A percentile compares a stretch with the other conserved stretches of the same genome.
Conservation (phyloP, 1,140 invertebrate genomes). For the Drosophila serrata region DNA sequence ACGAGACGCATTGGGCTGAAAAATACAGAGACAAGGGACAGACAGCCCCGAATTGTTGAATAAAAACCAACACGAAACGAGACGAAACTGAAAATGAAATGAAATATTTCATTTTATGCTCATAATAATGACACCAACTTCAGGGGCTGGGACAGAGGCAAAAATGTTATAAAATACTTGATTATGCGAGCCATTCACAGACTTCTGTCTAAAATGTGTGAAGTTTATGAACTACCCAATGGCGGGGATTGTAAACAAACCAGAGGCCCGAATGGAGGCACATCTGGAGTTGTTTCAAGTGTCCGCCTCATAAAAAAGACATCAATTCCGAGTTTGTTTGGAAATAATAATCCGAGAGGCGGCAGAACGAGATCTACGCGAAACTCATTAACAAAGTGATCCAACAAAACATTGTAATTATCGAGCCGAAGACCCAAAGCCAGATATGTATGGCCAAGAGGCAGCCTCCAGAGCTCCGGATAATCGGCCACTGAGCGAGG, state of each 20-base stretch:
- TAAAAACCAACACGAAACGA: slow-evolving; percentile 65
- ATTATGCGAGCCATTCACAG: slow-evolving; percentile 58
- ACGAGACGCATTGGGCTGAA: slow-evolving; percentile 40
- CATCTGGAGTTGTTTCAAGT: slow-evolving; percentile 74
- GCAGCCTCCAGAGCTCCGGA: slow-evolving; percentile 9
- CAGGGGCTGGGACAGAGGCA: slow-evolving; percentile 52
- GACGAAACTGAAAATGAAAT: slow-evolving; percentile 61
- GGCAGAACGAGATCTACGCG: slow-evolving; percentile 52
- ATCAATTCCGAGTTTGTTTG: slow-evolving; percentile 77
- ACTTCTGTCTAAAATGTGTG: slow-evolving; percentile 69
- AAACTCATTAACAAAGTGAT: slow-evolving; percentile 83
- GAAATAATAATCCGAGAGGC: slow-evolving; percentile 57
- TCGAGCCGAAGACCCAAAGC: slow-evolving; percentile 21
- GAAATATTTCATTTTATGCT: slow-evolving; percentile 82
- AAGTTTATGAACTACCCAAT: slow-evolving; percentile 76
- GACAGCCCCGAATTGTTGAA: slow-evolving; percentile 37
- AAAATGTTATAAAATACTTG: slow-evolving; percentile 77
- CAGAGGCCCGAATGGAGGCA: not conserved
- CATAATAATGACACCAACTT: slow-evolving; percentile 82
- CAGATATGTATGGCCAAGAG: slow-evolving; percentile 13
- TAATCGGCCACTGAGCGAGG: slow-evolving; percentile 5
- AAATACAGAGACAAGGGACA: slow-evolving; percentile 12
- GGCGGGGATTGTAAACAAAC: slow-evolving; percentile 62
- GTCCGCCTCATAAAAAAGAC: slow-evolving; percentile 79
- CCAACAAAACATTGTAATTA: slow-evolving; percentile 83